Conservation (phyloP, 2,113 vertebrate genomes). For the Alligator mississippiensis region DNA sequence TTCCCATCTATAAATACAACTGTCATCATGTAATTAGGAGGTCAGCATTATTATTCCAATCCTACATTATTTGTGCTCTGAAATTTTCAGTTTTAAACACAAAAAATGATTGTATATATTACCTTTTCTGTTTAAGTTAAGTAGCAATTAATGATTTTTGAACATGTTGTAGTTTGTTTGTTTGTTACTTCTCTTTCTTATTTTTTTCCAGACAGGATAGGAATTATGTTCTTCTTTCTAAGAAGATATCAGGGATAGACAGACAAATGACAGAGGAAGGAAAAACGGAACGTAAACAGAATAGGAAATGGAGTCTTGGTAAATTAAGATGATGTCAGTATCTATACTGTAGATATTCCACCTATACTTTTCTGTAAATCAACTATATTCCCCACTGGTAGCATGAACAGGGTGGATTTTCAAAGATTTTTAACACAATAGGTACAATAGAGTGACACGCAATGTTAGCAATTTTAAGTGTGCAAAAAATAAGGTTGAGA, state of each 20-base stretch:
- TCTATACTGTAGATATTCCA: not conserved
- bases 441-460: too few relatives aligned
- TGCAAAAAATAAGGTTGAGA: too few relatives aligned
- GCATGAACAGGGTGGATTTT: too few relatives aligned
- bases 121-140: not conserved
- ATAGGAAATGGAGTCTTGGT: not conserved
- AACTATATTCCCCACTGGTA: too few relatives aligned
- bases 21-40: not conserved
- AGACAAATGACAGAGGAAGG: not conserved
- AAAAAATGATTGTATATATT: not conserved
- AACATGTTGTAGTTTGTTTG: not conserved
- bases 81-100: not conserved
- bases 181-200: not conserved
- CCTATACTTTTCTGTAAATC: not conserved
- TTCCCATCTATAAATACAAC: conserved; percentile 14
- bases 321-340: not conserved
- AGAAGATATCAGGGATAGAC: rapidly evolving
- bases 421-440: too few relatives aligned
- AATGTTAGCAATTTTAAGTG: too few relatives aligned
- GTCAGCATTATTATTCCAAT: not conserved
- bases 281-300: not conserved
- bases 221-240: not conserved
- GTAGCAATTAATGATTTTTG: not conserved
- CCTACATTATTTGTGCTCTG: not conserved
- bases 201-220: not conserved